Evolutionary conservation across 2,888 invertebrate species (phyloP), one percentile per base, ranked within the genome.

Genomic region (Nemotelus nigrinus): DNA sequence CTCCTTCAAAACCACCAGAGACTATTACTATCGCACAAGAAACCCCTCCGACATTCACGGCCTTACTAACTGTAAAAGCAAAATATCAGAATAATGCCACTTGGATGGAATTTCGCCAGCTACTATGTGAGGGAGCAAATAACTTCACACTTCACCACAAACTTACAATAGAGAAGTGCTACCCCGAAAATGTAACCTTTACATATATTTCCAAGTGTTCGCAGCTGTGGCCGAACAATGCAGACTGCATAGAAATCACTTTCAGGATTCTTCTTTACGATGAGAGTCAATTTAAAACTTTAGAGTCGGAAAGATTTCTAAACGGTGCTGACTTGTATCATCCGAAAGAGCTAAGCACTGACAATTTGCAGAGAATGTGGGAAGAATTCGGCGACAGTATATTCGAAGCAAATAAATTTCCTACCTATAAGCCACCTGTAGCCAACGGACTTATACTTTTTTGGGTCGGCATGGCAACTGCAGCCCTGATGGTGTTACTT

Each of bases 391-490:
- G 81, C 45, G 60, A 77, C 10, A 5, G 10, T 0, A 60, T 48
- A 5, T 80, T 82, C 39, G 8, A 74, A n/a, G 10, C 48, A 5
- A 60, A 60, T 25, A 80, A 80, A 8, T 79, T 79, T 63, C 10
- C 25, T 0, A 81, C 80, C 50, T 82, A 81, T 48, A 74, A 70
- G 3, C 39, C 81, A 4, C 81, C 81, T 2, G 78, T 80, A 55
- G 74, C 80, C 6, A 72, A 78, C 5, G 60, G 79, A 0, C 50
- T 80, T 63, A 65, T 82, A 25, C 68, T 81, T 2, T 74, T 81
- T 57, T 82, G 82, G 82, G 70, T 79, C 1, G 80, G 80, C 7
- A 80, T 82, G 55, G 80, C 80, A 3, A 60, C 81, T 10, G 80
- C 80, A 5, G 50, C 78, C 2, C 72, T 81, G 10, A 71, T 80